Base-by-base conservation (phyloP, 2,113 vertebrate genomes). In the Triplophysa rosa region DNA sequence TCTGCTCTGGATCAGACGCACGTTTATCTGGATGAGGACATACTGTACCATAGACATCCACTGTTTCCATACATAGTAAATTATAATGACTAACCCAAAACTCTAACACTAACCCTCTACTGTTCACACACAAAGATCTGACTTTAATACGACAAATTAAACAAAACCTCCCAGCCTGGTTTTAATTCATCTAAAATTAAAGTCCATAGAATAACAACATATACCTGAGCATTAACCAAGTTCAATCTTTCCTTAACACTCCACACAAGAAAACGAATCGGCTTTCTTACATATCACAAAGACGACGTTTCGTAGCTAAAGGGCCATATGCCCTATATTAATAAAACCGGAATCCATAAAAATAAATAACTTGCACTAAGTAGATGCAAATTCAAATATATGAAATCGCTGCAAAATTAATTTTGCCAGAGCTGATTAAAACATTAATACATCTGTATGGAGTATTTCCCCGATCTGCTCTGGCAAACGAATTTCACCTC, bases 351-450 rank as follows among this genome's bases (percentile, higher is more conserved):
- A 95, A 95, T 95, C 95, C 94, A 95, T 96, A 95, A 96, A 98
- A 98, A 97, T 96, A 97, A 98, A 99, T 96, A 94, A 95, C 94
- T 95, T 92, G 91, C 93, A 89, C 94, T 96, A 98, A 98, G 95
- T 94, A 95, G 97, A 98, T 98, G 97, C 96, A 98, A 98, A 98
- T 98, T 97, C 95, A 95, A 96, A 96, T 96, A 95, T 96, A 98
- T 98, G 97, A 95, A 98, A 99, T 98, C 95, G 96, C 94, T 95
- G 94, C 93, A 92, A 97, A 99, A 99, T 98, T 96, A 98, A 96
- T 98, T 96, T 98, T 95, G 94, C 95, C 95, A 97, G 94, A 96
- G 96, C 95, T 97, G 96, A 98, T 98, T 98, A 98, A 98, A 98
- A 96, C 95, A 96, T 98, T 97, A 96, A 97, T 98, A 97, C 97